Percentiles rank a stretch among this genome's conserved stretches.
These are phyloP conservation scores for Megalops atlanticus DNA, from an alignment of 2,113 vertebrate species.

Conservation along the genomic window DNA sequence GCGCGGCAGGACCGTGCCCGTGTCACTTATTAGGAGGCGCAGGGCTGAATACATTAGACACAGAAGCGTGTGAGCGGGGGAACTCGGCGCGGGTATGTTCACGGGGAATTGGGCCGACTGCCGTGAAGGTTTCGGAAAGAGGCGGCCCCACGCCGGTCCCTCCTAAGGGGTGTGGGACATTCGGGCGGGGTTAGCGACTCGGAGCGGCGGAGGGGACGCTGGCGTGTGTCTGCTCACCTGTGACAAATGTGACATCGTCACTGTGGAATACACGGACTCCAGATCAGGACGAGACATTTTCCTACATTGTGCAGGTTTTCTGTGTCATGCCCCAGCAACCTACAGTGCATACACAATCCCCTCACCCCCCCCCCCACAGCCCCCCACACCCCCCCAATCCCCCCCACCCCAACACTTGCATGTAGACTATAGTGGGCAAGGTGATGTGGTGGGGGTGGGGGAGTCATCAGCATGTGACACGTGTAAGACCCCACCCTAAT, in stretches of 20 bases:
- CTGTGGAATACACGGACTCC: not conserved
- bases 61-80: constrained; percentile 8
- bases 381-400: too few species aligned
- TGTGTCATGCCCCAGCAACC: too few species aligned
- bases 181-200: not conserved
- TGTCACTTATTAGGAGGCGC: constrained; percentile 66
- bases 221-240: not conserved
- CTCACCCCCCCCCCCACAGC: too few species aligned
- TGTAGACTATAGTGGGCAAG: too few species aligned
- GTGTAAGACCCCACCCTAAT: too few species aligned
- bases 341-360: too few species aligned
- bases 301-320: too few species aligned
- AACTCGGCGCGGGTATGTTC: not conserved
- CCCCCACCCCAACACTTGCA: too few species aligned
- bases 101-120: not conserved
- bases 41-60: constrained; percentile 59
- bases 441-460: too few species aligned
- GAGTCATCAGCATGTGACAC: too few species aligned
- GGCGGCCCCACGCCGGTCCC: not conserved
- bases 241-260: not conserved
- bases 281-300: not conserved
- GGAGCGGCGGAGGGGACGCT: not conserved
- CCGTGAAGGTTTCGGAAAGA: not conserved
- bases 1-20: constrained; percentile 60
- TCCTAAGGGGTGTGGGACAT: not conserved